phyloP scores from a whole-genome alignment of 1,140 invertebrate genomes.

The Drosophila elegans region DNA sequence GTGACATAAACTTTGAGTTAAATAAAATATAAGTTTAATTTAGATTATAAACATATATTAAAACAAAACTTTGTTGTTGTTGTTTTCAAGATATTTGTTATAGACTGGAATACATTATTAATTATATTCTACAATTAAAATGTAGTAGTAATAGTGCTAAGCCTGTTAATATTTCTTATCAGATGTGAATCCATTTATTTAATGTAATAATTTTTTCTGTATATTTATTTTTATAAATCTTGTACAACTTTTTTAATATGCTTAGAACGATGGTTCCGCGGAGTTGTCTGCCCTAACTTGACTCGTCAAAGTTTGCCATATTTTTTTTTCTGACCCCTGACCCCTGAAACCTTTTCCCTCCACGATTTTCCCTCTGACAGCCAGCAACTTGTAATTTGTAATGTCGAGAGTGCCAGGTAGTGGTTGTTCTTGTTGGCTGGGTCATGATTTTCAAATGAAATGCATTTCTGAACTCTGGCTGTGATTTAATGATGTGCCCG shows the following conservation, averaged over 20 bases:
- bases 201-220: neutral
- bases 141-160: no score
- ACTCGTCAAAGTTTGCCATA: conserved; percentile 46
- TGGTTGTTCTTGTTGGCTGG: conserved; percentile 13
- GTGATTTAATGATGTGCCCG: conserved; percentile 77
- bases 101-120: no score
- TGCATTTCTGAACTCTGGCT: conserved; percentile 72
- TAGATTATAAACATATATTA: no score
- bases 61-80: no score
- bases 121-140: no score
- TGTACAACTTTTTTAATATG: neutral
- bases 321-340: conserved; percentile 27
- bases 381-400: conserved; percentile 74
- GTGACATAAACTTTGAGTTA: neutral
- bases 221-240: neutral
- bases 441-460: conserved; percentile 77
- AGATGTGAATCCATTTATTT: no score
- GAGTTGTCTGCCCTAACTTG: conserved; percentile 3
- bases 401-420: conserved; percentile 43
- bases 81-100: no score
- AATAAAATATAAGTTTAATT: no score
- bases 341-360: neutral
- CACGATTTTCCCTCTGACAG: conserved; percentile 44
- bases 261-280: neutral
- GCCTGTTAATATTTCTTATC: no score